These are phyloP conservation scores for Todus mexicanus DNA, from an alignment of 2,797 vertebrate genomes.

Conservation along the genomic window DNA sequence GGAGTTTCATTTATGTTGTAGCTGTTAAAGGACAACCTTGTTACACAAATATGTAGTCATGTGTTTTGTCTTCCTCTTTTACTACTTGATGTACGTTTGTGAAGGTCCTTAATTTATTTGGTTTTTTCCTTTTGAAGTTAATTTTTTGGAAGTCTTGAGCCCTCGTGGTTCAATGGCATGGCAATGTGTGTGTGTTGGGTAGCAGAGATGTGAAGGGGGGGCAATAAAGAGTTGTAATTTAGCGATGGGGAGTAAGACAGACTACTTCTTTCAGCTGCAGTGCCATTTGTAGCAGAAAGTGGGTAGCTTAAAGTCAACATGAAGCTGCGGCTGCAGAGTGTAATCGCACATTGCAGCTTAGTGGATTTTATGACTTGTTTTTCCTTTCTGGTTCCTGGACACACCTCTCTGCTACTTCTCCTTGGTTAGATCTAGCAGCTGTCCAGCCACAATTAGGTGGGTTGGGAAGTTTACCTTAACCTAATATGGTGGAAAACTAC, in stretches of 20 bases:
- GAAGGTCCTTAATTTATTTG: neutral
- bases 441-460: neutral
- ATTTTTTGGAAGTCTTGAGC: neutral
- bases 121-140: too few species aligned
- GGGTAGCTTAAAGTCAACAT: neutral
- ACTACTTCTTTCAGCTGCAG: neutral
- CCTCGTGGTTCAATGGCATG: neutral
- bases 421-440: neutral
- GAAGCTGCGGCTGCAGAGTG: neutral
- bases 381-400: neutral
- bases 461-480: neutral
- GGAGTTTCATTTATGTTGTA: neutral
- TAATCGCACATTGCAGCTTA: neutral
- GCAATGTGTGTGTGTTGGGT: neutral
- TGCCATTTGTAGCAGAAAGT: neutral
- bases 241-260: neutral
- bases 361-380: neutral
- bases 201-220: neutral
- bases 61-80: neutral
- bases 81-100: neutral
- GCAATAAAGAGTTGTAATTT: neutral
- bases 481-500: neutral
- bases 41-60: fast-evolving
- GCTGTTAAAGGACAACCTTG: neutral
- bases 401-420: neutral